Percentiles rank a stretch among this genome's conserved stretches.
phyloP scores from a whole-genome alignment of 1,140 invertebrate species.

The Caenorhabditis briggsae region DNA sequence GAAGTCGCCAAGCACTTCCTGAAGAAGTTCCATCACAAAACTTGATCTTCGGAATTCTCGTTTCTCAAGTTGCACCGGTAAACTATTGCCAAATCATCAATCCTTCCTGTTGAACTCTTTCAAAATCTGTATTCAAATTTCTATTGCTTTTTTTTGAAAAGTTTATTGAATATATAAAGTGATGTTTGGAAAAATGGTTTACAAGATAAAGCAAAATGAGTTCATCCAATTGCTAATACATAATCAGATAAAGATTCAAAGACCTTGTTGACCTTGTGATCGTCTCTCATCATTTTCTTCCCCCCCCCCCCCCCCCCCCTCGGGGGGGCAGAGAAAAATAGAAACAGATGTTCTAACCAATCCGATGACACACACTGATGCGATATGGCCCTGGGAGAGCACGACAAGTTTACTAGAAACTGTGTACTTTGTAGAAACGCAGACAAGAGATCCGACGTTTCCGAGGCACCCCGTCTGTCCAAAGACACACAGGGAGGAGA shows the following conservation, averaged over 20 bases:
- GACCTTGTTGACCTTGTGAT: slow-evolving; percentile 33
- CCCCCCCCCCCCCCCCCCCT: too few relatives aligned
- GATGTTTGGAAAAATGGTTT: neutral
- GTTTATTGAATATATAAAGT: neutral
- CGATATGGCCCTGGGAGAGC: slow-evolving; percentile 10
- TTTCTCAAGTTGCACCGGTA: slow-evolving; percentile 41
- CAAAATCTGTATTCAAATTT: neutral
- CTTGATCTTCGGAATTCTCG: neutral
- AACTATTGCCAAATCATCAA: slow-evolving; percentile 21
- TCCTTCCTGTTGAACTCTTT: neutral
- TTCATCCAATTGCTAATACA: neutral
- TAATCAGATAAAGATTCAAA: slow-evolving; percentile 32
- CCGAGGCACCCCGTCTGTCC: slow-evolving; percentile 1
- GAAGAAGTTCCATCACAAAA: slow-evolving; percentile 56
- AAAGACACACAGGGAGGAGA: slow-evolving; percentile 53
- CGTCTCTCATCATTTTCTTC: too few relatives aligned
- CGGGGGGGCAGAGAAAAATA: slow-evolving; percentile 5
- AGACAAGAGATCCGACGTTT: slow-evolving; percentile 3
- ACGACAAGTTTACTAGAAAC: slow-evolving; percentile 7
- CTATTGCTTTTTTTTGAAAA: neutral
- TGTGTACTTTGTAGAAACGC: neutral
- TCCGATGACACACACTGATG: slow-evolving; percentile 6
- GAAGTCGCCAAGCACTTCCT: slow-evolving; percentile 60
- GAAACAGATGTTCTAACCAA: slow-evolving; percentile 37
- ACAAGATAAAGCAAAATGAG: too few relatives aligned